Evolutionary conservation across 1,140 invertebrate species (phyloP), one percentile per base, ranked within the genome.

Genomic region (Melitaea cinxia): DNA sequence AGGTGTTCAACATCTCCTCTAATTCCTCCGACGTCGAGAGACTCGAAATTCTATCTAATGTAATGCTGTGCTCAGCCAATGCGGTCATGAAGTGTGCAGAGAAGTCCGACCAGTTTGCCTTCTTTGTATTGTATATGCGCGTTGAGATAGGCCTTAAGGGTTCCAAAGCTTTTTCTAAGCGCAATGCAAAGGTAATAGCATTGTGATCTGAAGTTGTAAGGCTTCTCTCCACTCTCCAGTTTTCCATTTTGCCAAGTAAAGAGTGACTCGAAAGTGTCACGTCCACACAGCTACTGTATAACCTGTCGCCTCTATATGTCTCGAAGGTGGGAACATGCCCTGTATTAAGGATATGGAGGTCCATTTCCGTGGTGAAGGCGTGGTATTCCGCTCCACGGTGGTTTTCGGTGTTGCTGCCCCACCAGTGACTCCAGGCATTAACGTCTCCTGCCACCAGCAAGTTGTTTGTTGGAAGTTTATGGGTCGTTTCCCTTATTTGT

Each of bases 401-500:
- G 39, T 78, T 49, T 56, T 78, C 70, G 0, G 30, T 19, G 4
- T 4, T 35, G 28, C 77, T 79, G 6, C 77, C 77, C 77, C 80
- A 82, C 75, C 75, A 82, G 10, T 62, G 55, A 39, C 73, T 80
- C 73, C 72, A 78, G 0, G 80, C 75, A 33, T 82, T 82, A 0
- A 75, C 67, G 52, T 82, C 78, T 14, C 76, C 76, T 12, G 57
- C 74, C 15, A 73, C 14, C 3, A 78, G 55, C 30, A 75, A 15
- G 14, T 70, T 50, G 4, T 26, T 28, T 0, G 49, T 30, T 28
- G 12, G 5, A 5, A 42, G 4, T 1, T 52, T 52, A 15, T 28
- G 23, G 4, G 14, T 23, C 10, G 39, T 15, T 19, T 14, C 39
- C 17, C 49, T 26, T 14, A 15, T 52, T 7, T 28, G 23, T 1